Conservation (phyloP, 2,888 invertebrate genomes). For the Trachelus tabidus region DNA sequence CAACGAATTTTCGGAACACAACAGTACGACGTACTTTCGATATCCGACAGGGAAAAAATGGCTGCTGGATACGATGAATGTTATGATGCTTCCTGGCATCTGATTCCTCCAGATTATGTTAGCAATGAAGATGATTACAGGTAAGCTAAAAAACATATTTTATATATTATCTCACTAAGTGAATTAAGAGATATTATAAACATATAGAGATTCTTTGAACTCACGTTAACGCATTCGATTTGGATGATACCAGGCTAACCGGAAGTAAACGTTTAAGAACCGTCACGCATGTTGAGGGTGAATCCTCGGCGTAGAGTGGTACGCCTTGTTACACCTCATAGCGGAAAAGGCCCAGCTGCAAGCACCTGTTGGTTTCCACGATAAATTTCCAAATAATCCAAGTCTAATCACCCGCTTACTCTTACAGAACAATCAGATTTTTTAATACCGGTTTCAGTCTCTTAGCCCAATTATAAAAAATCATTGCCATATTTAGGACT, state of each 20-base stretch:
- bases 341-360: conserved; percentile 13
- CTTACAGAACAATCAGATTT: background rate
- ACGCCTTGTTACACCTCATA: conserved; percentile 51
- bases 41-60: conserved; percentile 60
- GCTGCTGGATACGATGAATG: conserved; percentile 73
- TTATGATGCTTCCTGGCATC: conserved; percentile 77
- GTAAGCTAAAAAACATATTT: conserved; percentile 53
- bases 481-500: background rate
- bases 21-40: background rate
- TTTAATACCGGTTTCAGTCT: background rate
- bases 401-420: conserved; percentile 5
- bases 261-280: conserved; percentile 55
- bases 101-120: conserved; percentile 78
- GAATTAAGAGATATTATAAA: background rate
- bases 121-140: conserved; percentile 78
- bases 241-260: conserved; percentile 39
- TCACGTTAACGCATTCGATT: conserved; percentile 40
- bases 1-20: background rate
- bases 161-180: background rate
- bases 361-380: conserved; percentile 25
- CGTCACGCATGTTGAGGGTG: conserved; percentile 50
- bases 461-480: background rate
- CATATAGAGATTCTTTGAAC: conserved; percentile 2
- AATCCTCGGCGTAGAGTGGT: conserved; percentile 52
- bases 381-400: conserved; percentile 24